These are phyloP conservation scores for Acleris holmiana DNA, from an alignment of 2,888 invertebrate genomes.

Conservation along the genomic window DNA sequence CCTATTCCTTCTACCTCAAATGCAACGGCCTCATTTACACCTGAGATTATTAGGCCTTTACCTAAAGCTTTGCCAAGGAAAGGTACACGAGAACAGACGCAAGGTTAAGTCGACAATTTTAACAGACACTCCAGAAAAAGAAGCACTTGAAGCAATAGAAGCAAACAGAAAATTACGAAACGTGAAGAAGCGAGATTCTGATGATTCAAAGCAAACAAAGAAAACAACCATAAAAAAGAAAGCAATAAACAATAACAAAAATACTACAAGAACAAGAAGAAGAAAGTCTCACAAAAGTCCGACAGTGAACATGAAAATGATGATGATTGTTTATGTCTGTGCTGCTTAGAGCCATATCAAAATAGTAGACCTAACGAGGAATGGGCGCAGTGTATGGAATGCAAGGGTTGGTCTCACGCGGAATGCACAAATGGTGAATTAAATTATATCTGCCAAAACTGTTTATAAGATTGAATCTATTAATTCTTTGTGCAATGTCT, in stretches of 20 bases:
- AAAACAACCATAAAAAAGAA: background rate
- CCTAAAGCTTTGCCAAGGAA: slow-evolving; percentile 5
- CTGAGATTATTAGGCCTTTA: slow-evolving; percentile 1
- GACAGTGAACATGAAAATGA: too few relatives aligned
- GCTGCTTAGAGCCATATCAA: too few relatives aligned
- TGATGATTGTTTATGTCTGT: too few relatives aligned
- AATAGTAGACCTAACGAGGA: too few relatives aligned
- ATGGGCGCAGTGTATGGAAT: background rate
- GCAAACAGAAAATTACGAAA: background rate
- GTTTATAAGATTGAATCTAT: slow-evolving; percentile 1
- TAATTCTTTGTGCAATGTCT: too few relatives aligned
- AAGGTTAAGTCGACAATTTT: background rate
- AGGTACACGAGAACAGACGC: background rate
- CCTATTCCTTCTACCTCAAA: background rate
- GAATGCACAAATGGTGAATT: background rate
- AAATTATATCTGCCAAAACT: slow-evolving; percentile 1
- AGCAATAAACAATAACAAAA: background rate
- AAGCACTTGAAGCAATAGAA: background rate
- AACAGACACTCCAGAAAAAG: background rate
- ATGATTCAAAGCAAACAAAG: background rate
- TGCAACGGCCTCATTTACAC: background rate
- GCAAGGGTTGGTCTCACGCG: background rate
- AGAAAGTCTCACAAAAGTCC: too few relatives aligned
- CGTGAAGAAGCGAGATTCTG: background rate
- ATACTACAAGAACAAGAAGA: slow-evolving; percentile 1